These are phyloP conservation scores for Drosophila guanche DNA, from an alignment of 1,140 invertebrate species.

Conservation along the genomic window DNA sequence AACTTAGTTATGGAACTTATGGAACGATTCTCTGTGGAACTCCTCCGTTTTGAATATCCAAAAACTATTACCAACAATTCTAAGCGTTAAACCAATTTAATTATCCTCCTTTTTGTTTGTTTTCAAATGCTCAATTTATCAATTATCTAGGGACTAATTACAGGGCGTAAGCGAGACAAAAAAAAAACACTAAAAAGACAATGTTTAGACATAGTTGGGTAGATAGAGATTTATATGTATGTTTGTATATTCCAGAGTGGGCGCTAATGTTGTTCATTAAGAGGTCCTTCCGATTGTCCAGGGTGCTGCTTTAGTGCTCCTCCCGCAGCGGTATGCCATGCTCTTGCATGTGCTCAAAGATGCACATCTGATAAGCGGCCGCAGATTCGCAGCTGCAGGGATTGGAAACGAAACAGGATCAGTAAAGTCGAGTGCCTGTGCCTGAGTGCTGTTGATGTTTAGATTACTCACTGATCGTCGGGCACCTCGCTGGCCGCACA, in stretches of 20 bases:
- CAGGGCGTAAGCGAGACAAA: constrained; percentile 7
- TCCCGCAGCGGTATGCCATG: constrained; percentile 45
- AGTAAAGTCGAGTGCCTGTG: too few relatives aligned
- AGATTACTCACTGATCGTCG: constrained; percentile 64
- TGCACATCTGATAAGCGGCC: constrained; percentile 45
- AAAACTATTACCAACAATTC: too few relatives aligned
- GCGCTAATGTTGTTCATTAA: constrained; percentile 42
- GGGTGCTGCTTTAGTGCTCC: constrained; percentile 22
- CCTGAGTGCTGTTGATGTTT: neutral
- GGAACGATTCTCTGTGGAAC: neutral
- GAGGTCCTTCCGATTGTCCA: constrained; percentile 4
- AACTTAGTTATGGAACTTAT: neutral
- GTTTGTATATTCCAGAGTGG: constrained; percentile 16
- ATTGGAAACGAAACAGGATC: neutral
- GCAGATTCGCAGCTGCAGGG: constrained; percentile 59
- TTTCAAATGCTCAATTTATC: constrained; percentile 35
- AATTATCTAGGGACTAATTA: constrained; percentile 20
- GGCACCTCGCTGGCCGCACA: constrained; percentile 58
- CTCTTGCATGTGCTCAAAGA: constrained; percentile 58
- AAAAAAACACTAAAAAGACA: constrained; percentile 6
- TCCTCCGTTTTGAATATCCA: too few relatives aligned
- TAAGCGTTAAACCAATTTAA: neutral
- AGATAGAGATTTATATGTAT: neutral
- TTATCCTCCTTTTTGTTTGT: neutral
- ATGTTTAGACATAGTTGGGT: neutral